Percentiles rank a stretch among this genome's conserved stretches.
phyloP scores from a whole-genome alignment of 1,140 invertebrate genomes.

The Drosophila teissieri region DNA sequence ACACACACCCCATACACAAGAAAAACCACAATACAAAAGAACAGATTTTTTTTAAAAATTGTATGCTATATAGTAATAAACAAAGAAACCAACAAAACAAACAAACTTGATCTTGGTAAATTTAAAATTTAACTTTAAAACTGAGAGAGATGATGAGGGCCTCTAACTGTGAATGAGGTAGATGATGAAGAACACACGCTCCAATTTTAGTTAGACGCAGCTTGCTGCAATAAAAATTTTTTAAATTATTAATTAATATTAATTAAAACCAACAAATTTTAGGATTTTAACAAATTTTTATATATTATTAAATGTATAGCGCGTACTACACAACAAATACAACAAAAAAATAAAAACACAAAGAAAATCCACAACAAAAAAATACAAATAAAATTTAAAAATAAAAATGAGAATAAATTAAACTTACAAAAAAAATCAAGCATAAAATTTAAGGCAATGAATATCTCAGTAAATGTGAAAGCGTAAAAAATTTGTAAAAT shows the following conservation, averaged over 20 bases:
- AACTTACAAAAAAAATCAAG: constrained; percentile 43
- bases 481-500: constrained; percentile 83
- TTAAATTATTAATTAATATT: constrained; percentile 83
- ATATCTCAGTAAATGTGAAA: constrained; percentile 83
- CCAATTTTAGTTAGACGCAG: constrained; percentile 83
- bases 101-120: constrained; percentile 79
- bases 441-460: constrained; percentile 75
- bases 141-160: constrained; percentile 28
- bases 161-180: constrained; percentile 19
- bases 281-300: constrained; percentile 84
- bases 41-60: constrained; percentile 75
- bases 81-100: constrained; percentile 61
- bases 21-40: constrained; percentile 26
- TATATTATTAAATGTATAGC: constrained; percentile 81
- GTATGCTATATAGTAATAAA: constrained; percentile 70
- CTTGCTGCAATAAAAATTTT: constrained; percentile 76
- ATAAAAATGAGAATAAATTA: constrained; percentile 29
- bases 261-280: constrained; percentile 84
- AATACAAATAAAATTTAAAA: constrained; percentile 2
- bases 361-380: constrained; percentile 40
- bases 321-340: constrained; percentile 64
- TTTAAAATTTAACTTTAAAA: constrained; percentile 75
- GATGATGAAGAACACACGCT: constrained; percentile 56
- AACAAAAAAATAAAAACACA: constrained; percentile 35
- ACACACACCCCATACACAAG: background rate